Conservation (phyloP, 2,113 vertebrate species). For the Tetrao urogallus region DNA sequence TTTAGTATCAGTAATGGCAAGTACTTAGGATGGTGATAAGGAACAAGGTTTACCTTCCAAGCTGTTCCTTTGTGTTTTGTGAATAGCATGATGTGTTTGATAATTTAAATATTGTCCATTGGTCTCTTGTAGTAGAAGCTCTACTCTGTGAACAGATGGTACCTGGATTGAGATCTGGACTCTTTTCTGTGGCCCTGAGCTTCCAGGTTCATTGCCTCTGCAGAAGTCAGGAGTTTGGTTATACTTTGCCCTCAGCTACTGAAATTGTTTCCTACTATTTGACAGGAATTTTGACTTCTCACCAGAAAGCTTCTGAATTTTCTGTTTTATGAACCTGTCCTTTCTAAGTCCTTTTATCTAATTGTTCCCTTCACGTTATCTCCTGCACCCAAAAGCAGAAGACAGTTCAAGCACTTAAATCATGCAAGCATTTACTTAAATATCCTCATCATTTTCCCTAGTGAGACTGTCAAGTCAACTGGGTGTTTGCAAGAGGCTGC, state of each 20-base stretch:
- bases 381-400: background rate
- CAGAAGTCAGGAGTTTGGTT: background rate
- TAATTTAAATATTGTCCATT: too few species aligned
- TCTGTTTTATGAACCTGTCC: background rate
- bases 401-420: background rate
- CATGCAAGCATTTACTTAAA: background rate
- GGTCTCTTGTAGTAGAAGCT: background rate
- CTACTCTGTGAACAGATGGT: background rate
- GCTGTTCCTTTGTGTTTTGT: background rate
- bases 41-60: fast-evolving
- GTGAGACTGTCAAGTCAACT: background rate
- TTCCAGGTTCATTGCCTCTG: background rate
- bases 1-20: background rate
- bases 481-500: background rate
- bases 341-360: background rate
- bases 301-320: background rate
- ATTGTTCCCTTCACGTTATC: background rate
- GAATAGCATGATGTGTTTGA: background rate
- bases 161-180: background rate
- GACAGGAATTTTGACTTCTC: background rate
- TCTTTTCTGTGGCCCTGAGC: background rate
- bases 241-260: background rate
- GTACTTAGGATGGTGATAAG: background rate
- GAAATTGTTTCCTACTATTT: background rate
- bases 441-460: background rate